Evolutionary conservation across 2,113 vertebrate species (phyloP).

Genomic region (Etheostoma spectabile): DNA sequence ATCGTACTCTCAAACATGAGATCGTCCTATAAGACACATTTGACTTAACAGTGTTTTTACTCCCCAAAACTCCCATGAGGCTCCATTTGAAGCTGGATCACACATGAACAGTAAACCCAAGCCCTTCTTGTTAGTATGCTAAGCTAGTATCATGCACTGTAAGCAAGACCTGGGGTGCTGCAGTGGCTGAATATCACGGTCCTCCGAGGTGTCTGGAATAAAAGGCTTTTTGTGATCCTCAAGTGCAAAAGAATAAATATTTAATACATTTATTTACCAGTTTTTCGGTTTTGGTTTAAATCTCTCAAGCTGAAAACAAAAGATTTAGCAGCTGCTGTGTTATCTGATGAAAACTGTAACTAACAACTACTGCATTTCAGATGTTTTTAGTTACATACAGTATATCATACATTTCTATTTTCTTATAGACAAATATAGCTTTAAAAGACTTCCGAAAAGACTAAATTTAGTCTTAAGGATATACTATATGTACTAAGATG

Average conservation of each 20-base stretch:
- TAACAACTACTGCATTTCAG: neutral
- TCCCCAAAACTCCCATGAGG: slow-evolving; percentile 18
- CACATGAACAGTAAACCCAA: slow-evolving; percentile 1
- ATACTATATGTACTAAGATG: neutral
- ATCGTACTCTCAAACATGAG: neutral
- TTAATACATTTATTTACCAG: slow-evolving; percentile 10
- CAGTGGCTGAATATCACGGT: slow-evolving; percentile 43
- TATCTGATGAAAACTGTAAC: slow-evolving; percentile 17
- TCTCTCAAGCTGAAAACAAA: slow-evolving; percentile 15
- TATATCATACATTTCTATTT: neutral
- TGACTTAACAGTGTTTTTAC: neutral
- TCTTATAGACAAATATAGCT: neutral
- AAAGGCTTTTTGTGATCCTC: slow-evolving; percentile 39
- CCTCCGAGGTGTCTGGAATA: slow-evolving; percentile 14
- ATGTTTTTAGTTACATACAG: neutral
- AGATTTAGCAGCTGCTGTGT: slow-evolving; percentile 9
- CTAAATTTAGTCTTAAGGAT: neutral
- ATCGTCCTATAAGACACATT: neutral
- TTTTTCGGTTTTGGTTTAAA: slow-evolving; percentile 13
- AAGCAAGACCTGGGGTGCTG: slow-evolving; percentile 34
- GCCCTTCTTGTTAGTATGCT: slow-evolving; percentile 33
- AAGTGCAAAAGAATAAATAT: slow-evolving; percentile 38
- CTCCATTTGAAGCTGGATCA: slow-evolving; percentile 5
- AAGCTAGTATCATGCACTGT: slow-evolving; percentile 29
- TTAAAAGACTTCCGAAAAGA: neutral